Evolutionary conservation across 2,888 invertebrate genomes (phyloP).

Genomic region (Matsumyia berberina): DNA sequence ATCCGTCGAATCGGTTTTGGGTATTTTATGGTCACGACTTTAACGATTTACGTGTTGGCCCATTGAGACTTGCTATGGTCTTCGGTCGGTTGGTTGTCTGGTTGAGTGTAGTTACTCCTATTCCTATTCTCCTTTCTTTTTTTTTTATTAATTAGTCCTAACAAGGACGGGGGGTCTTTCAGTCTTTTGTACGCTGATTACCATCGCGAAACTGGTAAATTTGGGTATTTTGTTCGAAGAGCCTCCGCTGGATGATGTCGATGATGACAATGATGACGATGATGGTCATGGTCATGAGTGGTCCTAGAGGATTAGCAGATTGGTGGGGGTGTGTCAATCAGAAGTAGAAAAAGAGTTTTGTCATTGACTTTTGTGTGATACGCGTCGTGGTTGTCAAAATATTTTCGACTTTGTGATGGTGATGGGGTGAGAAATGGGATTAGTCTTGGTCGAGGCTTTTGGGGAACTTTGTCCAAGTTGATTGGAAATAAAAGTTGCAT

Average conservation of each 20-base stretch:
- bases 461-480: not conserved
- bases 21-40: constrained; percentile 71
- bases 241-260: constrained; percentile 1
- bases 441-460: constrained; percentile 25
- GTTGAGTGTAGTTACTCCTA: constrained; percentile 18
- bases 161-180: constrained; percentile 45
- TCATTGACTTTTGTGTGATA: constrained; percentile 58
- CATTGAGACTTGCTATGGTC: constrained; percentile 33
- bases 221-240: constrained; percentile 20
- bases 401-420: constrained; percentile 38
- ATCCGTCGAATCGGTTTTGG: constrained; percentile 27
- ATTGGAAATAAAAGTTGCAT: constrained; percentile 46
- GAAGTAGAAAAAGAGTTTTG: constrained; percentile 48
- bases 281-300: constrained; percentile 41
- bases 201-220: constrained; percentile 69
- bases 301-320: constrained; percentile 11
- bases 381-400: constrained; percentile 66
- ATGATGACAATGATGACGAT: constrained; percentile 14
- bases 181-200: constrained; percentile 63
- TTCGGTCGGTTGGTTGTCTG: constrained; percentile 21
- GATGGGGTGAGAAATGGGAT: constrained; percentile 37
- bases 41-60: constrained; percentile 67
- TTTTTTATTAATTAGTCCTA: constrained; percentile 72
- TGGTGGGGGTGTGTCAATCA: constrained; percentile 21
- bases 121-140: constrained; percentile 38